Base-by-base conservation (phyloP, 1,140 invertebrate genomes). In the Drosophila miranda region DNA sequence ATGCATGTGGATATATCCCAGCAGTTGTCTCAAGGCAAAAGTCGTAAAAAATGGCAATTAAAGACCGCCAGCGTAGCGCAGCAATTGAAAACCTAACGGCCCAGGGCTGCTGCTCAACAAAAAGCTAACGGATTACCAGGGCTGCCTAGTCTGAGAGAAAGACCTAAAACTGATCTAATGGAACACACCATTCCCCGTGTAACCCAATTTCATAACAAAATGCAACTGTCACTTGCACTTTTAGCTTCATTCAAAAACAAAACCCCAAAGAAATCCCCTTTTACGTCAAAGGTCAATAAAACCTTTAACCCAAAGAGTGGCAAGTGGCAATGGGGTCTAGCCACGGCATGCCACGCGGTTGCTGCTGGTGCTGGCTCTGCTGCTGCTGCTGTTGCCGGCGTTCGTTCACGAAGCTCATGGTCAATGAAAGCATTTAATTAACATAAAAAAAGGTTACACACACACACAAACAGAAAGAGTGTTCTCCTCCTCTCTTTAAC, bases 401-500 rank as follows among this genome's bases (percentile, higher is more conserved):
- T 38, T 38, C 34, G 34, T 45, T 44, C 70, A 48, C 55, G 48
- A 56, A 63, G 59, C 83, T 86, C 82, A 86, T 86, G 82, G 82
- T 86, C 82, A 86, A 87, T 81, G 78, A 78, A 87, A 87, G 78
- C 75, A 82, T 82, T 86, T 87, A 87, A 86, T 86, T 86, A 86
- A 75, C 80, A 83, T 83, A 75, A 67, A 75, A 70, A 69, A 66
- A 43, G 16, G 14, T 44, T 52, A 51, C 57, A 64, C 41, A 69
- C 62, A 50, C 49, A 30, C 52, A 45, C 41, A 45, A 43, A 43
- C 30, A 28, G 11, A 48, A 34, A 23, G 11, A 16, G 30, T 44
- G 30, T 44, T 6, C 11, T 23, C 41, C 34, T 38, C 8, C 34
- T 38, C 34, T 38, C 34, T 38, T 38, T 38, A 38, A 38, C 34